These are phyloP conservation scores for Oreonectes daqikongensis DNA, from an alignment of 2,797 vertebrate species.

Conservation along the genomic window DNA sequence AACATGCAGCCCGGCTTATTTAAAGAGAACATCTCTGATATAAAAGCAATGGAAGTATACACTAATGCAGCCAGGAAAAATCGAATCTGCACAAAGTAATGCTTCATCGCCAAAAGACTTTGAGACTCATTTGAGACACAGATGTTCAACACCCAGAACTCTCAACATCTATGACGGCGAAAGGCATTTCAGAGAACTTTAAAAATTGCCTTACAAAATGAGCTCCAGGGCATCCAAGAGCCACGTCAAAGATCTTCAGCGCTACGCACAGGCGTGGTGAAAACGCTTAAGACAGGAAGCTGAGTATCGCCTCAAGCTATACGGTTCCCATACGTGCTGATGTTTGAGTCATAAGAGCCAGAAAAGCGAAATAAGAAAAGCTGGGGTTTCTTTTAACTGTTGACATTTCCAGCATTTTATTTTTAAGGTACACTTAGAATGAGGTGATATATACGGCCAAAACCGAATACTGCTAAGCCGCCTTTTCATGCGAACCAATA, in stretches of 20 bases:
- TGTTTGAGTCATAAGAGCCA: slow-evolving; percentile 34
- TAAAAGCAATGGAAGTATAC: not conserved
- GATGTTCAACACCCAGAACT: not conserved
- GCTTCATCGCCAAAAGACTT: not conserved
- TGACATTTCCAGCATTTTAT: slow-evolving; percentile 73
- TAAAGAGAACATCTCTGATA: slow-evolving; percentile 1
- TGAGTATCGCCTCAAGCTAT: slow-evolving; percentile 21
- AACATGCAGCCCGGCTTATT: not conserved
- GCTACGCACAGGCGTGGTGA: slow-evolving; percentile 11
- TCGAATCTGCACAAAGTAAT: not conserved
- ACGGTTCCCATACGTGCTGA: slow-evolving; percentile 20
- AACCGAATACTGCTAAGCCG: not conserved
- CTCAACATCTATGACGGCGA: not conserved
- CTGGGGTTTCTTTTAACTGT: slow-evolving; percentile 31
- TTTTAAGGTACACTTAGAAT: slow-evolving; percentile 75
- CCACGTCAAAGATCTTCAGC: slow-evolving; percentile 16
- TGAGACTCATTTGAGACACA: not conserved
- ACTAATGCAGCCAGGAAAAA: not conserved
- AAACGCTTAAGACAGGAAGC: slow-evolving; percentile 34
- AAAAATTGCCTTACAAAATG: slow-evolving; percentile 16
- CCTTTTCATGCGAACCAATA: slow-evolving; percentile 15
- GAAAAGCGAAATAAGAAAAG: slow-evolving; percentile 1
- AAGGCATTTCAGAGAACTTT: slow-evolving; percentile 13
- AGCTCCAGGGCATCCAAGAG: slow-evolving; percentile 25
- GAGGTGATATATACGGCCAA: slow-evolving; percentile 71